Conservation (phyloP, 2,113 vertebrate genomes). For the Tautogolabrus adspersus region DNA sequence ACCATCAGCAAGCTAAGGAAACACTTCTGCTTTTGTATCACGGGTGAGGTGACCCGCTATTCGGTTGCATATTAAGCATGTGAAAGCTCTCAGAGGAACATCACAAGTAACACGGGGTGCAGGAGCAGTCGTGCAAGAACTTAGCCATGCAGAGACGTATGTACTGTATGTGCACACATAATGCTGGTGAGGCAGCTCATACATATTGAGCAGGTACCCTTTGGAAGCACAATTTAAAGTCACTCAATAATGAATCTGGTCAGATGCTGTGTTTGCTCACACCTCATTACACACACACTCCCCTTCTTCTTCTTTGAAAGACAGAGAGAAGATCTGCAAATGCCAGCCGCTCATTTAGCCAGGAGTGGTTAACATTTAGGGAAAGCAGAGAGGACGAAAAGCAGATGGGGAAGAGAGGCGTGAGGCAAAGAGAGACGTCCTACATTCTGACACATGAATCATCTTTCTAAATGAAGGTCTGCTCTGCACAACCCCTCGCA, state of each 20-base stretch:
- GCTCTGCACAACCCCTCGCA: slow-evolving; percentile 11
- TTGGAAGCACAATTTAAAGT: slow-evolving; percentile 72
- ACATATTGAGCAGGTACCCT: slow-evolving; percentile 72
- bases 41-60: slow-evolving; percentile 12
- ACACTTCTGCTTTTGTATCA: slow-evolving; percentile 27
- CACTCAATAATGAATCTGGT: slow-evolving; percentile 81
- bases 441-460: slow-evolving; percentile 70
- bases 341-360: slow-evolving; percentile 64
- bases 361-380: slow-evolving; percentile 74
- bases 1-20: slow-evolving; percentile 15
- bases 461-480: slow-evolving; percentile 62
- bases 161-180: slow-evolving; percentile 21
- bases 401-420: slow-evolving; percentile 48
- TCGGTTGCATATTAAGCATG: slow-evolving; percentile 46
- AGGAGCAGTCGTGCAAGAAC: slow-evolving; percentile 38
- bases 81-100: slow-evolving; percentile 42
- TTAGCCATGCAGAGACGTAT: slow-evolving; percentile 15
- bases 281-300: slow-evolving; percentile 72
- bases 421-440: slow-evolving; percentile 42
- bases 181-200: slow-evolving; percentile 57
- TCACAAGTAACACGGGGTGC: slow-evolving; percentile 16
- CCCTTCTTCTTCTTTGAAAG: slow-evolving; percentile 50
- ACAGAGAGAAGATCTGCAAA: slow-evolving; percentile 50
- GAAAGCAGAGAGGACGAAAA: slow-evolving; percentile 35
- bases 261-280: slow-evolving; percentile 70